A percentile compares a stretch with the other conserved stretches of the same genome.
phyloP scores from a whole-genome alignment of 2,113 vertebrate species.

The Microtus richardsoni region DNA sequence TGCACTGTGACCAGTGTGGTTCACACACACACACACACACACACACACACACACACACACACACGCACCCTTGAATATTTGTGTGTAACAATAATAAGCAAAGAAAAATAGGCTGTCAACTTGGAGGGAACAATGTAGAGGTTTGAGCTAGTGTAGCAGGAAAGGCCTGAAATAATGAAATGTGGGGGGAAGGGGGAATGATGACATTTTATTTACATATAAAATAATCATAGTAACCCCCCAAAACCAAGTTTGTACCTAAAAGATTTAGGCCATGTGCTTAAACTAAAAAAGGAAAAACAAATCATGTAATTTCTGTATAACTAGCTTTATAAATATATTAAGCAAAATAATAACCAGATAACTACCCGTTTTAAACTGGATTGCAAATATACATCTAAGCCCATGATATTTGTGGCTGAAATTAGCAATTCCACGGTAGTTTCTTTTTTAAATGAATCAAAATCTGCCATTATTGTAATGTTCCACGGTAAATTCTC shows the following conservation, averaged over 20 bases:
- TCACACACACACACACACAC: background rate
- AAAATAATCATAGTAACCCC: background rate
- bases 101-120: background rate
- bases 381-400: conserved; percentile 17
- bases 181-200: too few species aligned
- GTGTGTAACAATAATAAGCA: background rate
- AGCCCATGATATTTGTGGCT: background rate
- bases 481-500: conserved; percentile 9
- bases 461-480: conserved; percentile 6
- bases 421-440: background rate
- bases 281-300: background rate
- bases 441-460: conserved; percentile 32
- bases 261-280: background rate
- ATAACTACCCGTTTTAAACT: background rate
- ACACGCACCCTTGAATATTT: background rate
- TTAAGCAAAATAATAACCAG: background rate
- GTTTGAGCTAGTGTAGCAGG: background rate
- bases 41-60: background rate
- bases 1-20: background rate
- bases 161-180: background rate
- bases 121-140: background rate
- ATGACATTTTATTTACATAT: background rate
- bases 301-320: background rate
- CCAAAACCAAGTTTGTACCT: background rate
- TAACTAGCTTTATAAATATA: background rate